Evolutionary conservation across 2,797 vertebrate genomes (phyloP), one percentile per base, ranked within the genome.

Genomic region (Serranus cabrilla): DNA sequence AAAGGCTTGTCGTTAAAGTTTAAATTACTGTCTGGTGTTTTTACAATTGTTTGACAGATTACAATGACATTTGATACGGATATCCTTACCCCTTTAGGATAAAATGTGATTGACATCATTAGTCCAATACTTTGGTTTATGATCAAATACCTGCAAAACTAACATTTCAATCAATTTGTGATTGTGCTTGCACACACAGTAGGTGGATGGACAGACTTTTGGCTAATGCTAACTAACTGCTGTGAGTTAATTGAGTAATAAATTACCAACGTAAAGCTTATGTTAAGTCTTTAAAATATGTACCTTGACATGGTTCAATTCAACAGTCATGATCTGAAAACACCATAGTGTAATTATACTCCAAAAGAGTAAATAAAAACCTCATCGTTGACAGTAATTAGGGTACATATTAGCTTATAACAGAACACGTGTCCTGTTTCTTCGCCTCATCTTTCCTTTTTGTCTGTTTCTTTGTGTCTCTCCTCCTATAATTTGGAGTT

Each of bases 401-500:
- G 14, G 3, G 16, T 0, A 61, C 21, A 27, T 54, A 27, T 25
- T 42, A 13, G 25, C 37, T 55, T 6, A 1, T 4, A 11, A 21
- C 23, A 63, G 21, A 23, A 52, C 5, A 12, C 11, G 40, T 10
- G 1, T 56, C 47, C 47, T 47, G 40, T 20, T 60, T 46, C 31
- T 60, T 42, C 21, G 10, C 25, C 21, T 68, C 11, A 39, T 49
- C 13, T 60, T 73, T 47, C 40, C 34, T 14, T 58, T 46, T 20
- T 25, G 17, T 71, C 47, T 10, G 23, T 23, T 50, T 50, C 49
- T 47, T 8, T 61, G 4, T 43, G 66, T 65, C 21, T 71, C 46
- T 49, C 11, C 49, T 71, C 34, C 31, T 49, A 5, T 71, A 63
- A 76, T 71, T 57, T 59, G 63, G 13, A 61, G 27, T 58, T 59